These are phyloP conservation scores for Quadroppia sp. DNA, from an alignment of 2,888 invertebrate genomes.

Conservation along the genomic window DNA sequence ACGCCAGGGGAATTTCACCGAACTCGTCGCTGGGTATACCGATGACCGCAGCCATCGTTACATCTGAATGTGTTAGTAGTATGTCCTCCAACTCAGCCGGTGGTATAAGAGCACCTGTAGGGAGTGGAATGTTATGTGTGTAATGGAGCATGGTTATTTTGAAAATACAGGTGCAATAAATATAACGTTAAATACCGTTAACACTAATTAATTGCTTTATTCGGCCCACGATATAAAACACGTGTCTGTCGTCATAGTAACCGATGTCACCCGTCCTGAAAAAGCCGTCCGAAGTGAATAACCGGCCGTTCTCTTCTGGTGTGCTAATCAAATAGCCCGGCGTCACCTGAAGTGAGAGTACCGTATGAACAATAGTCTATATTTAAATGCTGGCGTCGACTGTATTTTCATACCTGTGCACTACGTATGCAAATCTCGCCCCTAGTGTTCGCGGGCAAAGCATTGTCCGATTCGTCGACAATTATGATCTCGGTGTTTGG, in stretches of 20 bases:
- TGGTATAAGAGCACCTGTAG: not conserved
- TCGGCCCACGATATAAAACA: not conserved
- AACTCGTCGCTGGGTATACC: not conserved
- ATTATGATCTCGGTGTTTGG: not conserved
- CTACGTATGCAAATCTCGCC: not conserved
- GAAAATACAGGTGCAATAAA: no score
- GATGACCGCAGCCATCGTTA: not conserved
- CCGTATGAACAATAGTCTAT: no score
- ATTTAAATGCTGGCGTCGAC: not conserved
- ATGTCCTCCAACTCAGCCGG: not conserved
- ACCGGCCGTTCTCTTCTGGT: not conserved
- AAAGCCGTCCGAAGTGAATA: not conserved
- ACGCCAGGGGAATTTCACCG: not conserved
- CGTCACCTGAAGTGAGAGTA: not conserved
- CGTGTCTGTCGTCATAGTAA: not conserved
- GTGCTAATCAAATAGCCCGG: not conserved
- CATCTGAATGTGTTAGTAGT: not conserved
- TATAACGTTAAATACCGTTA: not conserved
- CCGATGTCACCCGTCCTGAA: not conserved
- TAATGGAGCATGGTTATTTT: no score
- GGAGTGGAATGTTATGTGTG: not conserved
- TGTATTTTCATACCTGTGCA: not conserved
- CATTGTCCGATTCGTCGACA: not conserved
- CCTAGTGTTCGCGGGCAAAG: not conserved
- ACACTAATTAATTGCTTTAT: not conserved